Evolutionary conservation across 37 sponge, comb jelly and placozoan genomes (phyloP).

Genomic region (Cladorhizidae sp.): DNA sequence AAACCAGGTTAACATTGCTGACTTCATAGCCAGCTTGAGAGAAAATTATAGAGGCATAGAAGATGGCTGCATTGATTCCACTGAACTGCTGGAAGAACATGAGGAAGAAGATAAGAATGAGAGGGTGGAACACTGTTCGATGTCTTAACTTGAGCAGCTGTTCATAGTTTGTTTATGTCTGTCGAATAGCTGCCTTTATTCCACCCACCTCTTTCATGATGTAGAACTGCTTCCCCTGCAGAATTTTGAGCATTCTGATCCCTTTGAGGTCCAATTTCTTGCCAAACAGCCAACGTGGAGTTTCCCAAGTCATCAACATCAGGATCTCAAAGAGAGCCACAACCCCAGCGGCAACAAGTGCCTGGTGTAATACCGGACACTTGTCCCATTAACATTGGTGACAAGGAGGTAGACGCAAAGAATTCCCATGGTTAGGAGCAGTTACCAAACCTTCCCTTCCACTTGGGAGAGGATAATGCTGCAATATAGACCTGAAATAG

Average conservation of each 20-base stretch:
- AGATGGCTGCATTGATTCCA: slow-evolving; percentile 80
- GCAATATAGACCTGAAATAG: slow-evolving; percentile 81
- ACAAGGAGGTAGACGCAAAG: slow-evolving; percentile 60
- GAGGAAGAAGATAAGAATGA: slow-evolving; percentile 38
- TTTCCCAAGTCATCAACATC: slow-evolving; percentile 65
- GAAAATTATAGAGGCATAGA: slow-evolving; percentile 60
- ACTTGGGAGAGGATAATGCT: slow-evolving; percentile 62
- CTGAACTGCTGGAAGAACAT: slow-evolving; percentile 81
- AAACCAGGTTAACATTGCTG: slow-evolving; percentile 3
- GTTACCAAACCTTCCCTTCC: slow-evolving; percentile 72
- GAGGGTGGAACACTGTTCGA: slow-evolving; percentile 25
- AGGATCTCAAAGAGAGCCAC: slow-evolving; percentile 48
- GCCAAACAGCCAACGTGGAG: slow-evolving; percentile 72
- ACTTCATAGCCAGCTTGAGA: background rate
- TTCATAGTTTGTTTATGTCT: slow-evolving; percentile 4
- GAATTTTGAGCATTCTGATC: slow-evolving; percentile 19
- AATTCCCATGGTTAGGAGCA: slow-evolving; percentile 72
- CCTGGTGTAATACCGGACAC: slow-evolving; percentile 31
- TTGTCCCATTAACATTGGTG: background rate
- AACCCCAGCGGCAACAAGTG: slow-evolving; percentile 49
- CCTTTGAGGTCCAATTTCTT: background rate
- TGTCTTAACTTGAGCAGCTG: slow-evolving; percentile 14
- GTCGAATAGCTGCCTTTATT: slow-evolving; percentile 12
- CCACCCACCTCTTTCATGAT: slow-evolving; percentile 37
- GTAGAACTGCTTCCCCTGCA: slow-evolving; percentile 45